Percentiles rank a stretch among this genome's conserved stretches.
These are phyloP conservation scores for Brachirus orientalis DNA, from an alignment of 2,113 vertebrate genomes.

Conservation along the genomic window DNA sequence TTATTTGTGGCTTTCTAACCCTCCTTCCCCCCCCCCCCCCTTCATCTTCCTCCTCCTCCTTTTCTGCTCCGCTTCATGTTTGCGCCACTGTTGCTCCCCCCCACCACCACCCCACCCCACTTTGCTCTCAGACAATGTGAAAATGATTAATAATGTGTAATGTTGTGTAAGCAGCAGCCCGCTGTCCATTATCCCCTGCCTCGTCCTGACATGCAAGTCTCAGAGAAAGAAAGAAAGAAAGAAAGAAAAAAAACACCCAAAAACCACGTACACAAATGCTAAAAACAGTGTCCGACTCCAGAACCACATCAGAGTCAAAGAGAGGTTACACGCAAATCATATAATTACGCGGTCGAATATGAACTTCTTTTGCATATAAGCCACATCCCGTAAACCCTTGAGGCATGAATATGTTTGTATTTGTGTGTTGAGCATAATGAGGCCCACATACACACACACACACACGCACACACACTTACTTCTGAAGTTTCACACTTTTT, in stretches of 20 bases:
- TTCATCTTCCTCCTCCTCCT: conserved; percentile 73
- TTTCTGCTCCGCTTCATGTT: conserved; percentile 63
- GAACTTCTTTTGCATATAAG: background rate
- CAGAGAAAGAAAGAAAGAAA: conserved; percentile 12
- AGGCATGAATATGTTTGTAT: background rate
- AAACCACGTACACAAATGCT: background rate
- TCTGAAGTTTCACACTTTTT: conserved; percentile 3
- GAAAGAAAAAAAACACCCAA: background rate
- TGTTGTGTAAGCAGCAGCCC: conserved; percentile 64
- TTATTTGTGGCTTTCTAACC: conserved; percentile 91
- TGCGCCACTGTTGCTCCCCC: conserved; percentile 41
- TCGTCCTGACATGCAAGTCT: conserved; percentile 28
- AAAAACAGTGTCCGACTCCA: background rate
- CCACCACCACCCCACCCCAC: background rate
- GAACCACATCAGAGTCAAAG: conserved; percentile 2
- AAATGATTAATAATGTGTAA: conserved; percentile 81
- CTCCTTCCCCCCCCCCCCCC: conserved; percentile 66
- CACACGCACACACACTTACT: background rate
- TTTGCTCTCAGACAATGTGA: conserved; percentile 50
- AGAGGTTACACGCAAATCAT: background rate
- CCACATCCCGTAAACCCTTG: background rate
- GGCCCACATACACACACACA: background rate
- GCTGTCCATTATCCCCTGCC: conserved; percentile 65
- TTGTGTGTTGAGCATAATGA: background rate
- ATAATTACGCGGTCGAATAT: background rate